These are phyloP conservation scores for Craseonycteris thonglongyai DNA, from an alignment of 2,113 vertebrate genomes.

Conservation along the genomic window DNA sequence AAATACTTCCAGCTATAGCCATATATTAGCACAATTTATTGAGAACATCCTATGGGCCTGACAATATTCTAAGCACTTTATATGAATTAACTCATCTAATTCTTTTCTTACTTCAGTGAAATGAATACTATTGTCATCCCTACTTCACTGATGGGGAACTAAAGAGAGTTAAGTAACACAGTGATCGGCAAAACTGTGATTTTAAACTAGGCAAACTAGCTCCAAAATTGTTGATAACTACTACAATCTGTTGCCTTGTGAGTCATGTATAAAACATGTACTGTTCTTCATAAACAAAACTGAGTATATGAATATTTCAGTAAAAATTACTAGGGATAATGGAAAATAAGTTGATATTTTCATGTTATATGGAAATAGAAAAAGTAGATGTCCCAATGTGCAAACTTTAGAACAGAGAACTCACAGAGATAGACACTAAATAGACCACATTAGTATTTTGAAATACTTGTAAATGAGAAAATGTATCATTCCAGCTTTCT, in stretches of 20 bases:
- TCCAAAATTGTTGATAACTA: not conserved
- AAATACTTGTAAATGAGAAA: slow-evolving; percentile 13
- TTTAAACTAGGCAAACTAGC: not conserved
- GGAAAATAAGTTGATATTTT: not conserved
- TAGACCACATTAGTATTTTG: not conserved
- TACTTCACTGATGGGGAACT: not conserved
- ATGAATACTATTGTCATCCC: not conserved
- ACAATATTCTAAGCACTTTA: not conserved
- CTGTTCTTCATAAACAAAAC: not conserved
- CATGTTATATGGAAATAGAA: not conserved
- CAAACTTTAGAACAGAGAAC: not conserved
- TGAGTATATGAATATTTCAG: not conserved
- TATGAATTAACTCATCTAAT: not conserved
- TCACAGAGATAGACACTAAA: not conserved
- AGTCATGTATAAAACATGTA: not conserved
- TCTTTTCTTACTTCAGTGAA: not conserved
- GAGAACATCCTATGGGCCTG: not conserved
- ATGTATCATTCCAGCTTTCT: not conserved
- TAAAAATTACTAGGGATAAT: not conserved
- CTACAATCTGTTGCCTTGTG: not conserved
- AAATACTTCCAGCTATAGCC: not conserved
- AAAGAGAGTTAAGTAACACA: not conserved
- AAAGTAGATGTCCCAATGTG: not conserved
- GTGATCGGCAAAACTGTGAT: not conserved
- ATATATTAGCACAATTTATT: not conserved